phyloP scores from a whole-genome alignment of 2,113 vertebrate species.

The Peromyscus leucopus region DNA sequence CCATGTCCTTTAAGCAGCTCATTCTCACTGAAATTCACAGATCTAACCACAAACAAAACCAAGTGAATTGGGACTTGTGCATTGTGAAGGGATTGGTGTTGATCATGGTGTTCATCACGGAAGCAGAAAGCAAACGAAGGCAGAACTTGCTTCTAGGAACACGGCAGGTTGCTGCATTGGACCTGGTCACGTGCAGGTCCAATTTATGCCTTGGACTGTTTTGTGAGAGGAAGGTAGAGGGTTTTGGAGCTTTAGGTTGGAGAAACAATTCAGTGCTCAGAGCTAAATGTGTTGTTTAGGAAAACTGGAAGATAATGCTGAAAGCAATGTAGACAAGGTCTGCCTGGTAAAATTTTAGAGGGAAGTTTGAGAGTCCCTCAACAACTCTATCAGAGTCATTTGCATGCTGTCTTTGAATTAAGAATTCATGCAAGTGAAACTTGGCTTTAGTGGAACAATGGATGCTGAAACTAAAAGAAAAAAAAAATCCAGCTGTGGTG shows the following conservation, averaged over 20 bases:
- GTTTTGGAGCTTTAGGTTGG: neutral
- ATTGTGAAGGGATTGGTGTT: neutral
- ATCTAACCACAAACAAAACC: slow-evolving; percentile 1
- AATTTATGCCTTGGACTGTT: neutral
- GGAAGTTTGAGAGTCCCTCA: neutral
- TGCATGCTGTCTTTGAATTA: neutral
- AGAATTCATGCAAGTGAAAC: neutral
- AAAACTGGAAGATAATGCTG: neutral
- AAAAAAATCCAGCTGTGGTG: too few species aligned
- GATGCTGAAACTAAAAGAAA: neutral
- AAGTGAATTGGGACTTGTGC: neutral
- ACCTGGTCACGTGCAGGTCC: too few species aligned
- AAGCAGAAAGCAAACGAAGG: neutral
- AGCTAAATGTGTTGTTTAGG: neutral
- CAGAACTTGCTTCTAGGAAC: neutral
- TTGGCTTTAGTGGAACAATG: neutral
- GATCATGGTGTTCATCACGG: neutral
- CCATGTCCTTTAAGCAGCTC: neutral
- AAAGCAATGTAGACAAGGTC: neutral
- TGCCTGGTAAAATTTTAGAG: neutral
- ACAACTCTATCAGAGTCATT: neutral
- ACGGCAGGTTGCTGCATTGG: neutral
- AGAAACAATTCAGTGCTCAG: neutral
- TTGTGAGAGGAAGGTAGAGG: neutral
- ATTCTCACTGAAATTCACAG: slow-evolving; percentile 22